phyloP scores from a whole-genome alignment of 2,797 vertebrate species.

The Todus mexicanus region DNA sequence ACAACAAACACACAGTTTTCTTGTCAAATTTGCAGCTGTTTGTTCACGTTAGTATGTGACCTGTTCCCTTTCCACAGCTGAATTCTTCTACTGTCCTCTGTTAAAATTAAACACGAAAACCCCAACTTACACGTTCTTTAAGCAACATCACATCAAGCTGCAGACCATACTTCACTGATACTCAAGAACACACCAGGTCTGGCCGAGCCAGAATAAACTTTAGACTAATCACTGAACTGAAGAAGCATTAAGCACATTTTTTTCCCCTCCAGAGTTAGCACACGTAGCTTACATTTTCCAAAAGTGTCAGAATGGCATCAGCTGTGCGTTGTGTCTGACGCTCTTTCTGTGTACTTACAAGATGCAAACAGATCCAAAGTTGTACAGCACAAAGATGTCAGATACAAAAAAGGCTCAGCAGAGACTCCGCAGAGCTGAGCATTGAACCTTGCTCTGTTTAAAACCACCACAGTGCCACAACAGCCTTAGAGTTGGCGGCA shows the following conservation, averaged over 20 bases:
- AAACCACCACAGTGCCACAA: neutral
- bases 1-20: too few relatives aligned
- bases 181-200: accelerated
- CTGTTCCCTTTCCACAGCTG: neutral
- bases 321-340: neutral
- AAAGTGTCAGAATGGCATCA: neutral
- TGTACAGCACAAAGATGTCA: neutral
- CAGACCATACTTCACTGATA: neutral
- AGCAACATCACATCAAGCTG: neutral
- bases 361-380: neutral
- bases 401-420: neutral
- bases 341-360: neutral
- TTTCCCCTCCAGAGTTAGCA: neutral
- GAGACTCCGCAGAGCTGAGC: neutral
- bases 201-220: neutral
- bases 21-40: neutral
- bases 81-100: neutral
- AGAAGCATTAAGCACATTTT: neutral
- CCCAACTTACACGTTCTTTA: neutral
- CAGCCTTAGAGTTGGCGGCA: neutral
- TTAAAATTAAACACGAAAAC: neutral
- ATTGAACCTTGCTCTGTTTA: neutral
- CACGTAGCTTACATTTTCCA: neutral
- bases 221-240: neutral
- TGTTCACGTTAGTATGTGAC: neutral